phyloP scores from a whole-genome alignment of 2,113 vertebrate species.

The Osmerus eperlanus region DNA sequence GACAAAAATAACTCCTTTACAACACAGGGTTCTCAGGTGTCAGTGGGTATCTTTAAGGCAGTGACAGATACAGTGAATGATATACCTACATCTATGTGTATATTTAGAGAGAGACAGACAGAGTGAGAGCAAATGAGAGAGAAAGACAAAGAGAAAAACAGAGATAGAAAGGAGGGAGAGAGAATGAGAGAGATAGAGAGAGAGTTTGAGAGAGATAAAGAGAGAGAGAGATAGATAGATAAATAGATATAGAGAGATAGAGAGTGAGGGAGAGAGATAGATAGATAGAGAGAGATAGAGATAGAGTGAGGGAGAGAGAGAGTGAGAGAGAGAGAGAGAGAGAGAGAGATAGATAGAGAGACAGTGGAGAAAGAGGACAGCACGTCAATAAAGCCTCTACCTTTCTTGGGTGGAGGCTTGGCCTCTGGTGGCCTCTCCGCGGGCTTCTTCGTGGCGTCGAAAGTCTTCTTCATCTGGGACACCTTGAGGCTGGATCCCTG shows the following conservation, averaged over 20 bases:
- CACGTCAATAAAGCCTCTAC: conserved; percentile 38
- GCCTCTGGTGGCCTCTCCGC: conserved; percentile 54
- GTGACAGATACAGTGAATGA: not conserved
- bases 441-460: conserved; percentile 66
- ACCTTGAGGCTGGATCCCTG: conserved; percentile 60
- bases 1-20: not conserved
- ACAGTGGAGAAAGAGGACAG: not conserved
- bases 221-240: too few species aligned
- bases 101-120: not conserved
- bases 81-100: not conserved
- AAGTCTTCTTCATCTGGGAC: conserved; percentile 67
- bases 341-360: not conserved
- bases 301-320: not conserved
- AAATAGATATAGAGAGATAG: not conserved
- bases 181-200: too few species aligned
- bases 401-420: conserved; percentile 65
- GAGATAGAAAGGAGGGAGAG: too few species aligned
- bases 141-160: too few species aligned
- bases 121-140: too few species aligned
- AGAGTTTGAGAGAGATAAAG: too few species aligned
- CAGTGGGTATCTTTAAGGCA: not conserved
- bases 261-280: not conserved
- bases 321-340: not conserved
- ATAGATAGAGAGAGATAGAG: not conserved
- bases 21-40: not conserved